phyloP scores from a whole-genome alignment of 2,888 invertebrate species.

The Polydrusus pterygomalis region DNA sequence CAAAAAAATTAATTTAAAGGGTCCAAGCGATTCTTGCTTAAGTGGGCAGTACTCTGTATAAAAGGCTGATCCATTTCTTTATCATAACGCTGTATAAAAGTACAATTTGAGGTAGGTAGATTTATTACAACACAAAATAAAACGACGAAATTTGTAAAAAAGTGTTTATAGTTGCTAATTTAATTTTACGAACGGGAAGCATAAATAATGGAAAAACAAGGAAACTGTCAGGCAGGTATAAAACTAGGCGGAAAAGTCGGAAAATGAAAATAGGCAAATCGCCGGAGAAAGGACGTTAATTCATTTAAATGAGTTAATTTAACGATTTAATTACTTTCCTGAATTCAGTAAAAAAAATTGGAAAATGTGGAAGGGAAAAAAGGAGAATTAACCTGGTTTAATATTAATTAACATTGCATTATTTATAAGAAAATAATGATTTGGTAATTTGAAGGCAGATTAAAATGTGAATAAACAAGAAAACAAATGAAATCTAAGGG shows the following conservation, averaged over 20 bases:
- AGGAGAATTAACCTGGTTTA: neutral
- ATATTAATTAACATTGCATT: too few species aligned
- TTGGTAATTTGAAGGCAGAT: too few species aligned
- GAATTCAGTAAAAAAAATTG: neutral
- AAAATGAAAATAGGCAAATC: constrained; percentile 3
- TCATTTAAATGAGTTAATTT: neutral
- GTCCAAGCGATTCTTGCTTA: too few species aligned
- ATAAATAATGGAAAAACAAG: constrained; percentile 8
- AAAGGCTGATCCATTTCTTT: too few species aligned
- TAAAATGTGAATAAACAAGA: too few species aligned
- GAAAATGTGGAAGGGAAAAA: neutral
- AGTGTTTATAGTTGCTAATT: constrained; percentile 6
- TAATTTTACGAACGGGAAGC: neutral
- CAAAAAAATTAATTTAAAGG: too few species aligned
- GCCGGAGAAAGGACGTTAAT: neutral
- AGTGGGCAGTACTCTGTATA: too few species aligned
- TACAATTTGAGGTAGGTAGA: too few species aligned
- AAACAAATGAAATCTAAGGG: too few species aligned
- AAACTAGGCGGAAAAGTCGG: neutral
- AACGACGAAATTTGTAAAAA: neutral
- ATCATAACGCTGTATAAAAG: too few species aligned
- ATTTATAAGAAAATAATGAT: too few species aligned
- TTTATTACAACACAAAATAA: neutral
- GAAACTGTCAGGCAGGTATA: constrained; percentile 1
- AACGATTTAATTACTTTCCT: neutral